phyloP scores from a whole-genome alignment of 1,140 invertebrate species.

The Cyclargus thomasi region DNA sequence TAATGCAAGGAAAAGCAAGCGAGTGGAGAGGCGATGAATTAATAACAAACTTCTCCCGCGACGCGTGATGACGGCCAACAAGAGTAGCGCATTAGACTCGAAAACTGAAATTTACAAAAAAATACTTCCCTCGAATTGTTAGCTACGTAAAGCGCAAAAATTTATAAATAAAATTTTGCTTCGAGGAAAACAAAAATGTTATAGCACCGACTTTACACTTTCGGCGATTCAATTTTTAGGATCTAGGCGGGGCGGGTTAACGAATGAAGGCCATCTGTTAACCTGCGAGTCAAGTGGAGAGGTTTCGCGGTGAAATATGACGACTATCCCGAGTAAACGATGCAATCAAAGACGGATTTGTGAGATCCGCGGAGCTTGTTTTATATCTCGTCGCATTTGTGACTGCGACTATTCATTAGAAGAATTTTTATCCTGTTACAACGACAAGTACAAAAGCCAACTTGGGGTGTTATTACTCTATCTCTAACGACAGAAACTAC shows the following conservation, averaged over 20 bases:
- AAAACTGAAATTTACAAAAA: conserved; percentile 57
- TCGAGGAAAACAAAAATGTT: not conserved
- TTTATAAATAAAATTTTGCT: too few species aligned
- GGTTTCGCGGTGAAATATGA: conserved; percentile 58
- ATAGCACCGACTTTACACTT: not conserved
- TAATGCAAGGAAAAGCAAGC: conserved; percentile 49
- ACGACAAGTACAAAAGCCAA: not conserved
- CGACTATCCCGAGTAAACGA: conserved; percentile 60
- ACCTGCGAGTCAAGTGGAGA: conserved; percentile 41
- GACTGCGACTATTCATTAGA: not conserved
- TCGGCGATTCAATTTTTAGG: not conserved
- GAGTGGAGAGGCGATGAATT: conserved; percentile 65
- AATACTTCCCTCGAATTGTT: conserved; percentile 56
- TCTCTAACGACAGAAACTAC: too few species aligned
- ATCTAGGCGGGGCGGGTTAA: conserved; percentile 25
- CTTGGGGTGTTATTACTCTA: not conserved
- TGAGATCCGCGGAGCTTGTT: conserved; percentile 30
- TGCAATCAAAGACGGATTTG: conserved; percentile 66
- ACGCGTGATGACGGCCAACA: conserved; percentile 72
- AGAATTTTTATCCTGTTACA: not conserved
- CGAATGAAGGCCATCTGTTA: conserved; percentile 57
- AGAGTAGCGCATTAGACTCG: conserved; percentile 70
- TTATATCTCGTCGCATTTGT: conserved; percentile 1
- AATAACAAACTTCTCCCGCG: conserved; percentile 70
- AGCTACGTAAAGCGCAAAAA: too few species aligned